These are phyloP conservation scores for Ochlodes sylvanus DNA, from an alignment of 2,888 invertebrate genomes.

Conservation along the genomic window DNA sequence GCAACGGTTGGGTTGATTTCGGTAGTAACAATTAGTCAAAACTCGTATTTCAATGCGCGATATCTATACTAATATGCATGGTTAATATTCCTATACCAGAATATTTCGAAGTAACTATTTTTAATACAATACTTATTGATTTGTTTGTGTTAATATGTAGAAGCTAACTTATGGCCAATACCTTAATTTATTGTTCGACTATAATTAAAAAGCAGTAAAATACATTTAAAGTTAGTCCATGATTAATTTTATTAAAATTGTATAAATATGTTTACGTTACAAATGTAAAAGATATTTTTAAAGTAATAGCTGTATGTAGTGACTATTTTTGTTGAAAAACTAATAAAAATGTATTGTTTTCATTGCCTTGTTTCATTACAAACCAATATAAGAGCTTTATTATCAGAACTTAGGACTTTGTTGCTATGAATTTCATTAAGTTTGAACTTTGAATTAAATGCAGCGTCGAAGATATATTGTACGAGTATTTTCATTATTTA, in stretches of 20 bases:
- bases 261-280: not conserved
- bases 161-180: not conserved
- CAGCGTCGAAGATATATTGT: too few species aligned
- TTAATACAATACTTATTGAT: not conserved
- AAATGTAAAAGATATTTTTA: not conserved
- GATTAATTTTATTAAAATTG: not conserved
- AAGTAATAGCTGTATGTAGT: conserved; percentile 3
- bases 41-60: too few species aligned
- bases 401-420: too few species aligned
- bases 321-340: not conserved
- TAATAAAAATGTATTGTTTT: conserved; percentile 11
- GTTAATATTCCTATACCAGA: not conserved
- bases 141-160: not conserved
- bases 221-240: not conserved
- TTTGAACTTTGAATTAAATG: too few species aligned
- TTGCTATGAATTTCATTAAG: too few species aligned
- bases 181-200: not conserved
- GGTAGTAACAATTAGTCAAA: too few species aligned
- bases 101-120: not conserved
- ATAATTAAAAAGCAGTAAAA: not conserved
- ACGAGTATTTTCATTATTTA: too few species aligned
- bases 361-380: not conserved
- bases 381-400: not conserved
- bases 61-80: not conserved
- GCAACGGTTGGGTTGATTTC: not conserved